Evolutionary conservation across 64 coral and sea anemone genomes (phyloP).

Genomic region (Montipora efflorescens): DNA sequence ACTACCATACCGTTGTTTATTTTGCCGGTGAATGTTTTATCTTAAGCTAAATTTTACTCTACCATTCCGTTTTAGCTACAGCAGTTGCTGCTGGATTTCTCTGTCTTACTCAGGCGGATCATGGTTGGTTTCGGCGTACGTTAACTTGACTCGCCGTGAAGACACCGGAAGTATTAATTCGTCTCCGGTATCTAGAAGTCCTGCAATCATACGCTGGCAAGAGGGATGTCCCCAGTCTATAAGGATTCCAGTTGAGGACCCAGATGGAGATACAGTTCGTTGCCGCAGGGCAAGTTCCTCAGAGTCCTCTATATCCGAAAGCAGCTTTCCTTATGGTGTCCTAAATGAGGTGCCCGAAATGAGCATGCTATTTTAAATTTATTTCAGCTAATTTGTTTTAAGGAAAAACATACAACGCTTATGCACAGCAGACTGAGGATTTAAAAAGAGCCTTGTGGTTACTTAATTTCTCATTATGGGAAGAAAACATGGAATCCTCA

Average conservation of each 20-base stretch:
- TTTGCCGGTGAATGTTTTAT: too few relatives aligned
- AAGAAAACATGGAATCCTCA: too few relatives aligned
- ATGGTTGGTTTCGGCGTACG: constrained; percentile 29
- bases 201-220: constrained; percentile 44
- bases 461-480: too few relatives aligned
- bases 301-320: constrained; percentile 4
- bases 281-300: constrained; percentile 53
- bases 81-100: constrained; percentile 51
- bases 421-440: too few relatives aligned
- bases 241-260: constrained; percentile 67
- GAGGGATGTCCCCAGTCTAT: constrained; percentile 24
- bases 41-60: too few relatives aligned
- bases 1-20: too few relatives aligned
- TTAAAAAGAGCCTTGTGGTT: too few relatives aligned
- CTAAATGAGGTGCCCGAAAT: neutral
- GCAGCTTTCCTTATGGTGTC: constrained; percentile 41
- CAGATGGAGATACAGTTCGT: constrained; percentile 67
- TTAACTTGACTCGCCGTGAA: constrained; percentile 46
- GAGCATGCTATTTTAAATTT: too few relatives aligned
- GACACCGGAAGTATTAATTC: constrained; percentile 60
- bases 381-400: too few relatives aligned
- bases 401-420: too few relatives aligned
- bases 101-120: neutral
- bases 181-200: constrained; percentile 52
- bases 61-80: too few relatives aligned